Evolutionary conservation across 2,888 invertebrate species (phyloP), one percentile per base, ranked within the genome.

Genomic region (Uloborus plumipes): DNA sequence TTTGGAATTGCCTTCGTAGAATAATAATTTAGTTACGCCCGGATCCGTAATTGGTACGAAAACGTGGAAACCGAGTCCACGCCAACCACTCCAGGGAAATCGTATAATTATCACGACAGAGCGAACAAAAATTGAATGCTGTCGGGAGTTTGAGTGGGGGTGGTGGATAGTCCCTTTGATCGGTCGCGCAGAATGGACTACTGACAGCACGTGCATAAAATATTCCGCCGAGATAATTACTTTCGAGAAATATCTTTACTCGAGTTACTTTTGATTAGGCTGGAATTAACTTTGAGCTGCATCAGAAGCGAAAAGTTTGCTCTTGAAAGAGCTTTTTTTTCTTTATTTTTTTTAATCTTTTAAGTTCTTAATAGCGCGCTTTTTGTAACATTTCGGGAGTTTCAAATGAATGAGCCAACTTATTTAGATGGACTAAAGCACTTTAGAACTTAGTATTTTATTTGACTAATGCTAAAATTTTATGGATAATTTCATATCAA

Each of bases 1-100:
- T 65, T 62, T n/a, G 59, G 62, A 72, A 69, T 69, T 69, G 26
- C 59, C 47, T 39, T 47, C 22, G 22, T 59, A 53, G 70, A 77
- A 77, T 77, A 77, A 77, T 77, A 77, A 77, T 77, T 77, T 51
- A 26, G 76, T 69, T 49, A 77, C 74, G 74, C 66, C 75, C 53
- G 18, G 26, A 67, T 70, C 22, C 70, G 77, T 77, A 77, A 77
- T 77, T 77, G 70, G 67, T 69, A 70, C 77, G 77, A 64, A 77
- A 77, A 69, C 70, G 47, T 69, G 62, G 77, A 70, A 62, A 64
- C 62, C 67, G 51, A 67, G 51, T 62, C 61, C 53, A 70, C 70
- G 53, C 70, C 14, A 22, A 20, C 18, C 55, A 64, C 77, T 71
- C 71, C 15, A 14, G 77, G 77, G 77, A 71, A 55, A 71, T 71